Conservation (phyloP, 1,140 invertebrate species). For the Bombus cullumanus region DNA sequence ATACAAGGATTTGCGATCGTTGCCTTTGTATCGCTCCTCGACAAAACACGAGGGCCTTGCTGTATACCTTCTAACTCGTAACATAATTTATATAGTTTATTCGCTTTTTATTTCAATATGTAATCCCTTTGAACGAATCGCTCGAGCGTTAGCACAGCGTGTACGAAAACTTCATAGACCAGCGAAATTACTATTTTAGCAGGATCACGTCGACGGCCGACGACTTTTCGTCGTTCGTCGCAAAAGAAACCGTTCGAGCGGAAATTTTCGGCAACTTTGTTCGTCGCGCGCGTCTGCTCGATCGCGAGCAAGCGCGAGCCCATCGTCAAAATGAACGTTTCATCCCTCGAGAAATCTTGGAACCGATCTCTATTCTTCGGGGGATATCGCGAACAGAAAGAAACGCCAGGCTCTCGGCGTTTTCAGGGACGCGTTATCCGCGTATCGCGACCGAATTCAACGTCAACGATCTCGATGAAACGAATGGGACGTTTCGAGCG, state of each 20-base stretch:
- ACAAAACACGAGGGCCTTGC: neutral
- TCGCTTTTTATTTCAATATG: neutral
- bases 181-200: neutral
- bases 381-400: neutral
- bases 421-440: neutral
- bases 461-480: neutral
- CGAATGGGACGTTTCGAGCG: neutral
- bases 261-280: neutral
- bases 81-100: neutral
- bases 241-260: neutral
- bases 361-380: neutral
- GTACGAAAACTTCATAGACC: neutral
- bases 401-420: neutral
- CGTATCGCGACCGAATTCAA: neutral
- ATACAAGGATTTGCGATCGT: neutral
- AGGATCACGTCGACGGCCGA: neutral
- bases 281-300: neutral
- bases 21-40: too few species aligned
- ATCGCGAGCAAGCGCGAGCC: neutral
- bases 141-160: neutral
- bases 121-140: neutral
- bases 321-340: conserved; percentile 22
- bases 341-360: conserved; percentile 26
- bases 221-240: neutral
- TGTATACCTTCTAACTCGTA: neutral